Evolutionary conservation across 2,113 vertebrate genomes (phyloP), one percentile per base, ranked within the genome.

Genomic region (Cottus gobio): DNA sequence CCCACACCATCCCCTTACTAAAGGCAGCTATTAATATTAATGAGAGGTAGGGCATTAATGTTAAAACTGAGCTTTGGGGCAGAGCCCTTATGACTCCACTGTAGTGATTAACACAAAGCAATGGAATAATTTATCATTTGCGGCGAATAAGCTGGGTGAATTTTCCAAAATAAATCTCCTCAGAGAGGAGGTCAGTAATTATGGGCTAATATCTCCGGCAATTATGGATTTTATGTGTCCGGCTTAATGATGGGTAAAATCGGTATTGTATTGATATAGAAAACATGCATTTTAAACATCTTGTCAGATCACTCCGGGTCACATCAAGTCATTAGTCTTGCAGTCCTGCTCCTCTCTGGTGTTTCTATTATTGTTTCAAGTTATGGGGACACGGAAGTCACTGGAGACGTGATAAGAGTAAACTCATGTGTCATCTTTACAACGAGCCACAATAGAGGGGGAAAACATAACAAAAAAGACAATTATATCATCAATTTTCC

Each of bases 1-100:
- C n/a, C 54, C 62, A 66, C 66, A 50, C 82, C 58, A 69, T 54
- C 73, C 64, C 69, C 83, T 87, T 82, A 93, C 91, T 92, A 85
- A 93, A 93, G 90, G 87, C 86, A 85, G 61, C 64, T 84, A 94
- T 95, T 91, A 95, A 95, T 95, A 94, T 95, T 94, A 87, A 96
- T 95, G 91, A 92, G 88, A 88, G 86, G 85, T 92, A 88, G 87
- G 89, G 89, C 92, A 94, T 93, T 93, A 95, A 94, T 93, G 94
- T 92, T 93, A 88, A 92, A 93, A 88, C 85, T 92, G 87, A 92
- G 94, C 91, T 92, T 92, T 82, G 81, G 91, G 93, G 93, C 92
- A 86, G 58, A 87, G 87, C 90, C 91, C 92, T 94, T 91, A 79
- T 93, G 93, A 95, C 93, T 94, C 86, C 72, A 84, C 86, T 89